A percentile compares a stretch with the other conserved stretches of the same genome.
phyloP scores from a whole-genome alignment of 2,797 vertebrate species.

The Cyprinodon diabolis region DNA sequence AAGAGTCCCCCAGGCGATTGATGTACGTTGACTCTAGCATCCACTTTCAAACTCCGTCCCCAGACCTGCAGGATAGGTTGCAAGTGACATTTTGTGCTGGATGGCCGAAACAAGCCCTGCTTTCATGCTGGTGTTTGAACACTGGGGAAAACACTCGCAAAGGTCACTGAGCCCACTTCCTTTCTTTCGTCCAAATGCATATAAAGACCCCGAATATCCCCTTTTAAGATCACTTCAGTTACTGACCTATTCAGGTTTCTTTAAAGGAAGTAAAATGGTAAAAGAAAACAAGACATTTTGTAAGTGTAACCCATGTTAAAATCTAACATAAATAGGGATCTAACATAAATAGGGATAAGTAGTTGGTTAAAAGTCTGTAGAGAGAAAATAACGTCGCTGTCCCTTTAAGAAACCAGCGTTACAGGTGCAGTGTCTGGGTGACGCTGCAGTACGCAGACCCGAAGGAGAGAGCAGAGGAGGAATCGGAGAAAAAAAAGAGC shows the following conservation, averaged over 20 bases:
- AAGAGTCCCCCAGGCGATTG: constrained; percentile 64
- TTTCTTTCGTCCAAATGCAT: constrained; percentile 71
- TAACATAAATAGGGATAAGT: too few species aligned
- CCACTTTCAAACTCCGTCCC: constrained; percentile 83
- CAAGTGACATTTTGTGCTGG: constrained; percentile 85
- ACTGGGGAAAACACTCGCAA: constrained; percentile 84
- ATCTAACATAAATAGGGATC: too few species aligned
- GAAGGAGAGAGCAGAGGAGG: too few species aligned
- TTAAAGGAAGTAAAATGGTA: constrained; percentile 59
- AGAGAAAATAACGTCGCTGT: too few species aligned
- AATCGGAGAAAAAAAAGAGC: too few species aligned
- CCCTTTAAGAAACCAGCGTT: too few species aligned
- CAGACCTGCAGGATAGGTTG: constrained; percentile 84
- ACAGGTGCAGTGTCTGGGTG: too few species aligned
- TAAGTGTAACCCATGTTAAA: constrained; percentile 33
- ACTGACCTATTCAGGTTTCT: constrained; percentile 72
- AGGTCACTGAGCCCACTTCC: constrained; percentile 89
- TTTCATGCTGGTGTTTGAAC: constrained; percentile 88
- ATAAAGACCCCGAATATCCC: constrained; percentile 77
- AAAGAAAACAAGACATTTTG: constrained; percentile 46
- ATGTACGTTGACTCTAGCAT: constrained; percentile 79
- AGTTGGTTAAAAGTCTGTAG: too few species aligned
- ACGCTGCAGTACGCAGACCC: too few species aligned
- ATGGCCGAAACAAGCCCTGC: constrained; percentile 86
- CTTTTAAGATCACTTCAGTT: constrained; percentile 76